Base-by-base conservation (phyloP, 2,113 vertebrate species). In the Bostrychus sinensis region DNA sequence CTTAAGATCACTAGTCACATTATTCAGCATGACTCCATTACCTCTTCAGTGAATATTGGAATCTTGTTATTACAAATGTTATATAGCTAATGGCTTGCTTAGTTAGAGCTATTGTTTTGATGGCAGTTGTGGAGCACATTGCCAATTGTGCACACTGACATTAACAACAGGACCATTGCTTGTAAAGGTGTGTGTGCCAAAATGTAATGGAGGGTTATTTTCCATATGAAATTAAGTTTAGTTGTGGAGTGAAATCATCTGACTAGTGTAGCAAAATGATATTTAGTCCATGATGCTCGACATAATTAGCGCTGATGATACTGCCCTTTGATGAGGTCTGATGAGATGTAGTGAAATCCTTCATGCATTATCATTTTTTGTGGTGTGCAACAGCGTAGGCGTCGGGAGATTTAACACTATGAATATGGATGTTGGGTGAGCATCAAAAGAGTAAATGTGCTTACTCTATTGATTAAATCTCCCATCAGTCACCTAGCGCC, bases 391-490 rank as follows among this genome's bases (percentile, higher is more conserved):
- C 83, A 78, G 83, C 63, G 76, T 82, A 58, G 82, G 83, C 72
- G 82, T 80, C 62, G 46, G 43, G 78, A 76, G 78, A 86, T 86
- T 86, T 82, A 89, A 73, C 56, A 59, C 62, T 50, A 87, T 90
- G 88, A 88, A 88, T 87, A 90, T 88, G 83, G 78, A 90, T 87
- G 85, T 77, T 73, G 81, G 68, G 72, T 60, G 67, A 83, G 78
- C 80, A 83, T 87, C 82, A 82, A 79, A 65, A 84, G 85, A 86
- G 86, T 86, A 90, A 88, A 88, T 90, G 80, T 84, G 88, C 88
- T 87, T 90, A 87, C 88, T 87, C 84, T 85, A 87, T 90, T 86
- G 86, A 90, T 90, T 88, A 87, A 84, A 87, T 88, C 82, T 87
- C 75, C 82, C 80, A 88, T 90, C 85, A 88, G 82, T 88, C 85